Percentiles rank a stretch among this genome's conserved stretches.
These are phyloP conservation scores for Arothron firmamentum DNA, from an alignment of 2,113 vertebrate genomes.

Conservation along the genomic window DNA sequence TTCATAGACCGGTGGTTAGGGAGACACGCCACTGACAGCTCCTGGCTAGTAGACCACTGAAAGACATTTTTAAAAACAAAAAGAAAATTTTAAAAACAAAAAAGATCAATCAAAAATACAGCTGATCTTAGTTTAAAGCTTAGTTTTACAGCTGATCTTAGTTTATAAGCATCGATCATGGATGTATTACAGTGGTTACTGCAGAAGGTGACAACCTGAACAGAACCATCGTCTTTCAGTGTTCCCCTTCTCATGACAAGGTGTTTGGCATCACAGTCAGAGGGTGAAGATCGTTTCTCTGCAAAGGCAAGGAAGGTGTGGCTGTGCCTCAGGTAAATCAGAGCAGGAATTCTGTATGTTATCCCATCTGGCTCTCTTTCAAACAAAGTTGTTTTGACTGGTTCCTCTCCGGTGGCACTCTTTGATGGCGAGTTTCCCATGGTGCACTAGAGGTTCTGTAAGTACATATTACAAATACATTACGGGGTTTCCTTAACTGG, in stretches of 20 bases:
- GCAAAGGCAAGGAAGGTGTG: constrained; percentile 85
- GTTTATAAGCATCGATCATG: background rate
- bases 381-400: constrained; percentile 78
- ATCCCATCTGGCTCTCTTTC: constrained; percentile 63
- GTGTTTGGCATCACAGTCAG: constrained; percentile 79
- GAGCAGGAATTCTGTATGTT: constrained; percentile 88
- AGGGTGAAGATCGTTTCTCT: constrained; percentile 78
- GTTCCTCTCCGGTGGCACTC: constrained; percentile 44
- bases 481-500: background rate
- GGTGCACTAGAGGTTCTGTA: constrained; percentile 46
- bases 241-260: constrained; percentile 84
- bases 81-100: too few species aligned
- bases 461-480: constrained; percentile 8
- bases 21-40: constrained; percentile 60
- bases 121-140: background rate
- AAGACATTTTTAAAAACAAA: constrained; percentile 1
- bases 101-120: background rate
- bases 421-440: constrained; percentile 66
- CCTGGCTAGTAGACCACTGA: constrained; percentile 72
- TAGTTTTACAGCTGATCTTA: background rate
- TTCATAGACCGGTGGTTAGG: constrained; percentile 76
- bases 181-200: background rate
- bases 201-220: constrained; percentile 73
- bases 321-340: constrained; percentile 77
- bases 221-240: constrained; percentile 44